A percentile compares a stretch with the other conserved stretches of the same genome.
phyloP scores from a whole-genome alignment of 2,797 vertebrate species.

The Antennarius maculatus region DNA sequence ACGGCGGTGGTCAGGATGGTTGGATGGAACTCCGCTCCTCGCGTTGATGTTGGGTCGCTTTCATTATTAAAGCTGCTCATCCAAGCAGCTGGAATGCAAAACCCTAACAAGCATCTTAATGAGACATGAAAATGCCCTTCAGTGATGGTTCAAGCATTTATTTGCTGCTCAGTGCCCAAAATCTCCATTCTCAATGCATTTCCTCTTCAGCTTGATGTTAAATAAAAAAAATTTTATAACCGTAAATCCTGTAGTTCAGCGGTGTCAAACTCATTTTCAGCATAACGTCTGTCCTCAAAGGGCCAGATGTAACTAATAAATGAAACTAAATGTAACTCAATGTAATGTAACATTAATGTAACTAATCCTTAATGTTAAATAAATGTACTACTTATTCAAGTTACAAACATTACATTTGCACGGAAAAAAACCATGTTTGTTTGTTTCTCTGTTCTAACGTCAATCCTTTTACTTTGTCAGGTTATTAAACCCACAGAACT shows the following conservation, averaged over 20 bases:
- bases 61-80: constrained; percentile 75
- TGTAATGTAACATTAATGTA: too few species aligned
- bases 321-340: too few species aligned
- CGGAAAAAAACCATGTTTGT: too few species aligned
- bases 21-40: constrained; percentile 58
- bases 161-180: constrained; percentile 60
- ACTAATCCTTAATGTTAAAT: too few species aligned
- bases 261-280: too few species aligned
- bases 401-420: too few species aligned
- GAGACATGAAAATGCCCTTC: constrained; percentile 69
- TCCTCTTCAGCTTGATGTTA: constrained; percentile 27
- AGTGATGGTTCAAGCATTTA: constrained; percentile 66
- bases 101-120: constrained; percentile 71
- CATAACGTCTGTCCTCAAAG: too few species aligned
- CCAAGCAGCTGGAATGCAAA: constrained; percentile 62
- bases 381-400: too few species aligned
- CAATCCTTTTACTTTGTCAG: too few species aligned
- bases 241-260: neutral
- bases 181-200: constrained; percentile 42
- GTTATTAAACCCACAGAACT: too few species aligned
- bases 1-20: constrained; percentile 48
- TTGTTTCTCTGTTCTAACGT: too few species aligned
- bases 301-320: too few species aligned
- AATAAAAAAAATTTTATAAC: constrained; percentile 39
- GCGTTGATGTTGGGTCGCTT: constrained; percentile 71